Evolutionary conservation across 2,888 invertebrate species (phyloP).

Genomic region (Aleiodes alternator): DNA sequence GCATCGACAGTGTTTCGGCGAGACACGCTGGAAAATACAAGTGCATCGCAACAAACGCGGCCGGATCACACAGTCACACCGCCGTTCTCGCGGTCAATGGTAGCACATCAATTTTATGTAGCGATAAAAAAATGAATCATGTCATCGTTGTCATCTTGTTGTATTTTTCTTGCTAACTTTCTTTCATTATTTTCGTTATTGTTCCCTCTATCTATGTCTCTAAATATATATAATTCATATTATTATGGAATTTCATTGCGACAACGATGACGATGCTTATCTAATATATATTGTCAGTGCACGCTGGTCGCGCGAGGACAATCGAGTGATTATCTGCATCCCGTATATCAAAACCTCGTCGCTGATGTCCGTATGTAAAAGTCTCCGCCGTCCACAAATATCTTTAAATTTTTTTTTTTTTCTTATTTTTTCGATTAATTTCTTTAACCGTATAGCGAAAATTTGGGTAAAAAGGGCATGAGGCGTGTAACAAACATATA

Average conservation of each 20-base stretch:
- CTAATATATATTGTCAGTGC: slow-evolving; percentile 47
- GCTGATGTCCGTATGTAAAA: slow-evolving; percentile 35
- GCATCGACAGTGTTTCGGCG: slow-evolving; percentile 80
- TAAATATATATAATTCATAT: not conserved
- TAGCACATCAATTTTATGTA: slow-evolving; percentile 70
- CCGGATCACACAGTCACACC: slow-evolving; percentile 80
- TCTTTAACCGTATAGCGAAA: too few relatives aligned
- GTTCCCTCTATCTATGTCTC: too few relatives aligned
- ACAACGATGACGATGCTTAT: slow-evolving; percentile 35
- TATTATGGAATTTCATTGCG: slow-evolving; percentile 6
- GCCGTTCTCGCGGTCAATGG: slow-evolving; percentile 83
- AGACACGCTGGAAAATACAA: slow-evolving; percentile 84
- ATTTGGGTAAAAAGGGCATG: too few relatives aligned
- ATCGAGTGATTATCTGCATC: slow-evolving; percentile 50
- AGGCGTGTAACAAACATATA: too few relatives aligned
- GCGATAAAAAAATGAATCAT: not conserved
- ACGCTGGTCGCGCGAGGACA: slow-evolving; percentile 54
- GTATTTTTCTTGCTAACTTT: slow-evolving; percentile 43
- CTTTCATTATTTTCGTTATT: too few relatives aligned
- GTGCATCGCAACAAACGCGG: slow-evolving; percentile 82
- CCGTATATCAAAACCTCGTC: slow-evolving; percentile 48
- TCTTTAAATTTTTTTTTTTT: too few relatives aligned
- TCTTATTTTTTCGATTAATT: too few relatives aligned
- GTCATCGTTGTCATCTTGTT: slow-evolving; percentile 42
- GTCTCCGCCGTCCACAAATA: slow-evolving; percentile 26